Evolutionary conservation across 1,140 invertebrate genomes (phyloP), one percentile per base, ranked within the genome.

Genomic region (Ectropis grisescens): DNA sequence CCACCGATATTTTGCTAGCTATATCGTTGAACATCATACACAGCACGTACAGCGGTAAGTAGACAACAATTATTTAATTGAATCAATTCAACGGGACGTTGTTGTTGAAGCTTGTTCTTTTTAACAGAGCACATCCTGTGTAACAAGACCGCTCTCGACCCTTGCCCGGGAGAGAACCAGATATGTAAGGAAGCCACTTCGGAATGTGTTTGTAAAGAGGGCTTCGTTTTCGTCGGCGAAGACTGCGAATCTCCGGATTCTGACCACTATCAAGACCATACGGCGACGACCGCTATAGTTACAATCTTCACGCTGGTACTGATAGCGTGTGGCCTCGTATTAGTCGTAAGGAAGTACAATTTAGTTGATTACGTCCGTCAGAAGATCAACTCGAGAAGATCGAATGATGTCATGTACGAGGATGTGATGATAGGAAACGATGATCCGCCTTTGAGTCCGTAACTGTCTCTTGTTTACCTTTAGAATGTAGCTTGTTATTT

Each of bases 371-470:
- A 81, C 59, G 40, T 68, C 13, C 56, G 65, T 5, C 76, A 81
- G 38, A 82, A 74, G 33, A 68, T 82, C 13, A 65, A 75, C 31
- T 39, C 54, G 11, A 57, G 67, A 45, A 59, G 75, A 42, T 70
- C 69, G 33, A 71, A 72, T 31, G 68, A 80, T 39, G 58, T 82
- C 2, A 80, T 76, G 62, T 83, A 82, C 31, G 82, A 83, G 43
- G 80, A 83, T 47, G 82, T 83, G 9, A 83, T 83, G 82, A 82
- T 83, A 15, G 82, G 80, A 2, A 78, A 83, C 27, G 82, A 83
- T 32, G 82, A 82, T 34, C 80, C 80, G 0, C 82, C 82, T 1
- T 50, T 83, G 12, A 67, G 69, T 27, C 79, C 80, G 16, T 83
- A 66, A 52, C 38, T 50, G 39, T 34, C 37, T 43, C 42, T 3